phyloP scores from a whole-genome alignment of 2,113 vertebrate species.

The Nanorana parkeri region DNA sequence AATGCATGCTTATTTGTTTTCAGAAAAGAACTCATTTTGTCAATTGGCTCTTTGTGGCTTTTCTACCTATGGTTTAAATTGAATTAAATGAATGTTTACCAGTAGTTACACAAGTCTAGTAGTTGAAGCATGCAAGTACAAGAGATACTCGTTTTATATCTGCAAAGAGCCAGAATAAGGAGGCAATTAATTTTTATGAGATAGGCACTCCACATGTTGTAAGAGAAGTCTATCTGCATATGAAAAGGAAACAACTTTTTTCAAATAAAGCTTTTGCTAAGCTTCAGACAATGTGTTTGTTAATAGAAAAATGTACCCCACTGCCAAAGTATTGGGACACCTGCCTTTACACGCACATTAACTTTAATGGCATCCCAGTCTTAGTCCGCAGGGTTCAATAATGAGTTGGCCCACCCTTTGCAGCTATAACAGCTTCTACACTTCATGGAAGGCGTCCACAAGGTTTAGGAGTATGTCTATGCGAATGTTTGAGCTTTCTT shows the following conservation, averaged over 20 bases:
- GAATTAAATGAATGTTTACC: conserved; percentile 45
- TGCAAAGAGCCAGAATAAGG: conserved; percentile 44
- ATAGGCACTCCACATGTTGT: not conserved
- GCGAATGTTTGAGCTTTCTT: no score
- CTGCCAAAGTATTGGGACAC: not conserved
- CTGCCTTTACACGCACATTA: no score
- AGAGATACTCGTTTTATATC: conserved; percentile 50
- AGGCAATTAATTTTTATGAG: conserved; percentile 52
- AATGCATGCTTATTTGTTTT: conserved; percentile 5
- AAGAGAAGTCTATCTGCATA: conserved; percentile 32
- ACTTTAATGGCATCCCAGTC: no score
- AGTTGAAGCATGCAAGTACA: conserved; percentile 45
- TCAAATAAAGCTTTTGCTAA: conserved; percentile 8
- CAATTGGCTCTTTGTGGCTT: conserved; percentile 15
- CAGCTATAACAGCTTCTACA: no score
- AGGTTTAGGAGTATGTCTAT: no score
- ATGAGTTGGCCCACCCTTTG: no score
- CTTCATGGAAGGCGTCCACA: no score
- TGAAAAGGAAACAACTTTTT: conserved; percentile 14
- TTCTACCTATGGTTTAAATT: conserved; percentile 32
- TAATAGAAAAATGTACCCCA: conserved; percentile 28
- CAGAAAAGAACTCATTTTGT: conserved; percentile 6
- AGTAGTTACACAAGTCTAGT: conserved; percentile 27
- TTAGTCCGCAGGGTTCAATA: no score
- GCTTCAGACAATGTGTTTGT: conserved; percentile 5